Conservation (phyloP, 2,797 vertebrate species). For the Gila robusta region DNA sequence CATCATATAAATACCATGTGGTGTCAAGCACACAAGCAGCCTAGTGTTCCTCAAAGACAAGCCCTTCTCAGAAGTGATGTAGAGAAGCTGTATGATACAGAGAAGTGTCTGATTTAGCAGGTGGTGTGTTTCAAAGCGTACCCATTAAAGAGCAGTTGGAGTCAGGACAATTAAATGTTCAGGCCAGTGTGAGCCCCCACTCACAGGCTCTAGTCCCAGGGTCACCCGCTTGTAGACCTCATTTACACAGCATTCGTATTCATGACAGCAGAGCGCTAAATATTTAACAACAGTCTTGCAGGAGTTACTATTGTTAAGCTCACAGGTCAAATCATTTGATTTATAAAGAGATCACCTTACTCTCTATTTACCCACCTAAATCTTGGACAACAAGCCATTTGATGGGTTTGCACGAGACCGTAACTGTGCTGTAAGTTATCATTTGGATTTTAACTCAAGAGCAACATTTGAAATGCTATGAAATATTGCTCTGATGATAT, state of each 20-base stretch:
- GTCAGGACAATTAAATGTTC: constrained; percentile 95
- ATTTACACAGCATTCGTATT: constrained; percentile 99
- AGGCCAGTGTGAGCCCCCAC: constrained; percentile 84
- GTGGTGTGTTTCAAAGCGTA: constrained; percentile 80
- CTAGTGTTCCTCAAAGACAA: background rate
- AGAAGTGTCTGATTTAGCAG: constrained; percentile 76
- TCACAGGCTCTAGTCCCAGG: constrained; percentile 89
- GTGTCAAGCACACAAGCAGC: background rate
- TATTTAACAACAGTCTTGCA: constrained; percentile 93
- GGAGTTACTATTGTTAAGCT: constrained; percentile 89
- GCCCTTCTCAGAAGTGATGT: background rate
- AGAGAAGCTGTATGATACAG: constrained; percentile 69
- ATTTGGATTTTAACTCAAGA: background rate
- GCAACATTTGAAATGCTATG: background rate
- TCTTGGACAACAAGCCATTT: background rate
- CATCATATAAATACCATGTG: background rate
- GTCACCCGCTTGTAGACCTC: constrained; percentile 98
- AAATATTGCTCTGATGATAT: background rate
- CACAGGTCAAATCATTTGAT: constrained; percentile 97
- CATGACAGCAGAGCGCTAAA: constrained; percentile 94
- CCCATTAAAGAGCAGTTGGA: constrained; percentile 87
- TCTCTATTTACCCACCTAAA: background rate
- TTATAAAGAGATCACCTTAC: constrained; percentile 91
- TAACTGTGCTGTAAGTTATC: background rate
- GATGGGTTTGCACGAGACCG: background rate